Base-by-base conservation (phyloP, 2,888 invertebrate species). In the Dicyrtomina minuta region DNA sequence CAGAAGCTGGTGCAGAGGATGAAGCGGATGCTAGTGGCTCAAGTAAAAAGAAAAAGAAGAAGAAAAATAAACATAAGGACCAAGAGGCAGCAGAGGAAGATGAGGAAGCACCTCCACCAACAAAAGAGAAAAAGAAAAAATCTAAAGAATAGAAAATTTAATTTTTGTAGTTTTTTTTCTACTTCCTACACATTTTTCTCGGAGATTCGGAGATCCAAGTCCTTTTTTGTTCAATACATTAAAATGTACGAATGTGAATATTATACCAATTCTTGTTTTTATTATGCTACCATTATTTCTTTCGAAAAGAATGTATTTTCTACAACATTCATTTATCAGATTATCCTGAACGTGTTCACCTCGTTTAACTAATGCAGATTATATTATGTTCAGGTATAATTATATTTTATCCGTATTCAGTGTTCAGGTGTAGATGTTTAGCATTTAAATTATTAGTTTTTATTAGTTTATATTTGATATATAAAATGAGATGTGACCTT, bases 11-110 rank as follows among this genome's bases (percentile, higher is more conserved):
- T 68, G 72, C 51, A 44, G 70, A 65, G 1, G 66, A 67, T 0
- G 72, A 64, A 6, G 79, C 72, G 5, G 73, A 70, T 39, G 75
- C 75, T n/a, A 68, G 68, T 39, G 81, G 82, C 4, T 84, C 84
- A 81, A 88, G 87, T 79, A 88, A 87, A 81, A 88, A 87, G 81
- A 88, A 88, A 81, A 88, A 87, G 81, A 87, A 86, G 79, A 85
- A 85, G 79, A 87, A 86, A 74, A 85, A 85, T 53, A 77, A 75
- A 17, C 76, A 78, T 71, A 70, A 66, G 10, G 74, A n/a, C n/a
- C n/a, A n/a, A n/a, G n/a, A 75, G 56, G 33, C 33, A 3, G 33
- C 3, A 33, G 79, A 72, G 41, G 75, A 76, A 26, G 72, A 64
- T 4, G 79, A 73, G 6, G 74, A 70, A 33, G 75, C 76, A 15